phyloP scores from a whole-genome alignment of 2,797 vertebrate genomes.

The Austrolebias charrua region DNA sequence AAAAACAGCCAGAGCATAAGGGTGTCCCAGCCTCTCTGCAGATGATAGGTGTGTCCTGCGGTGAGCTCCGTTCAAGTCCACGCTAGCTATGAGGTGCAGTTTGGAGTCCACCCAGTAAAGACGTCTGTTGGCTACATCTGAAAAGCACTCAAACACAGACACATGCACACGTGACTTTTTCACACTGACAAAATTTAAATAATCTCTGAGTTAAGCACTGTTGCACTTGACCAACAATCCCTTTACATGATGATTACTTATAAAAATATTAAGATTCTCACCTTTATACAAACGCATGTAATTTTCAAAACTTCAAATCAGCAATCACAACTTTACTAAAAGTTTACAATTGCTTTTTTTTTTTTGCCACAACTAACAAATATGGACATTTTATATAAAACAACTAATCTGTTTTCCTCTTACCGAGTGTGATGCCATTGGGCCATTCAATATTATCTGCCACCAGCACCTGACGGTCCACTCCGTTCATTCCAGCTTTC shows the following conservation, averaged over 20 bases:
- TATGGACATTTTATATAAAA: too few relatives aligned
- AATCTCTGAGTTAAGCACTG: constrained; percentile 41
- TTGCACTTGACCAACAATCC: constrained; percentile 50
- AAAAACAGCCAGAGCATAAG: constrained; percentile 94
- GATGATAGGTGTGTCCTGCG: constrained; percentile 91
- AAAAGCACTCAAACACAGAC: constrained; percentile 26
- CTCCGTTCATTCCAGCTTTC: constrained; percentile 94
- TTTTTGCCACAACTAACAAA: too few relatives aligned
- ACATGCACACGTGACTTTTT: constrained; percentile 14
- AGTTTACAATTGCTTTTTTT: too few relatives aligned
- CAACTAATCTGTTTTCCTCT: constrained; percentile 33
- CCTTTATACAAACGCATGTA: constrained; percentile 19
- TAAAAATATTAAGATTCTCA: constrained; percentile 60
- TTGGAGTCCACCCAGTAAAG: constrained; percentile 99
- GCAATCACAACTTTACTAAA: not conserved
- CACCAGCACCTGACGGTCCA: constrained; percentile 90
- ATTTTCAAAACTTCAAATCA: constrained; percentile 33
- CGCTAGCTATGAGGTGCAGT: constrained; percentile 91
- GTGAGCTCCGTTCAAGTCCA: constrained; percentile 91
- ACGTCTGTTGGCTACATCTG: constrained; percentile 92
- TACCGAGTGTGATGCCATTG: constrained; percentile 96
- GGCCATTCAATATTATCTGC: constrained; percentile 95
- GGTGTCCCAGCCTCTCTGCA: constrained; percentile 87
- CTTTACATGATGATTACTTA: constrained; percentile 54
- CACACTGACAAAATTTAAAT: constrained; percentile 52